Conservation (phyloP, 2,797 vertebrate genomes). For the Smutsia temminckii region DNA sequence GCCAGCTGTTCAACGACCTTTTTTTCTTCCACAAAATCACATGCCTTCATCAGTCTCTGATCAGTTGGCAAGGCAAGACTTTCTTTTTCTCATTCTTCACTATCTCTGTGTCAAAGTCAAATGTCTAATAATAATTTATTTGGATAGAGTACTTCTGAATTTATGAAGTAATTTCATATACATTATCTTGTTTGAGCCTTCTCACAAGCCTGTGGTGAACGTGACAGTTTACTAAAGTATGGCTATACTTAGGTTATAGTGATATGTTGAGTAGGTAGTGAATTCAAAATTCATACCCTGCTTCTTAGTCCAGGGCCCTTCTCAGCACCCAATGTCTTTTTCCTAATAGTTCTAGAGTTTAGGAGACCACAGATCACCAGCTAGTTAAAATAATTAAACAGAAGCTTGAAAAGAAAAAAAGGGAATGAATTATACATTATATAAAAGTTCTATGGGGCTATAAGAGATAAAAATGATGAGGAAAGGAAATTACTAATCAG, state of each 20-base stretch:
- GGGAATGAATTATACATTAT: neutral
- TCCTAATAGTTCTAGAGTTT: neutral
- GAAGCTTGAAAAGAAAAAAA: neutral
- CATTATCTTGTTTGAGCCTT: neutral
- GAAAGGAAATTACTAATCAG: slow-evolving; percentile 15
- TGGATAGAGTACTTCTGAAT: neutral
- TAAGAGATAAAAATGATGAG: neutral
- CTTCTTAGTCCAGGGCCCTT: neutral
- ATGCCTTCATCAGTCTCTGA: neutral
- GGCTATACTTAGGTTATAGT: neutral
- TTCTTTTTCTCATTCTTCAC: neutral
- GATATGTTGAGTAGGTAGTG: neutral
- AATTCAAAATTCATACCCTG: neutral
- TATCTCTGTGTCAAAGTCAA: neutral
- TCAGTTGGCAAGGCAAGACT: neutral
- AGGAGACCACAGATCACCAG: neutral
- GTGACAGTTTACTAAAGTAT: neutral
- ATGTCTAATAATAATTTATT: slow-evolving; percentile 17
- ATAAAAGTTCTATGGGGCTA: neutral
- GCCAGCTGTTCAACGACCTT: neutral
- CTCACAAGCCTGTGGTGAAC: neutral
- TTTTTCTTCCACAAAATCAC: slow-evolving; percentile 24
- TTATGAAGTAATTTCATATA: neutral
- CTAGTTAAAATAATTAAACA: neutral
- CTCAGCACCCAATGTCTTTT: neutral